Evolutionary conservation across 1,140 invertebrate genomes (phyloP), one percentile per base, ranked within the genome.

Genomic region (Rhagoletis zephyria): DNA sequence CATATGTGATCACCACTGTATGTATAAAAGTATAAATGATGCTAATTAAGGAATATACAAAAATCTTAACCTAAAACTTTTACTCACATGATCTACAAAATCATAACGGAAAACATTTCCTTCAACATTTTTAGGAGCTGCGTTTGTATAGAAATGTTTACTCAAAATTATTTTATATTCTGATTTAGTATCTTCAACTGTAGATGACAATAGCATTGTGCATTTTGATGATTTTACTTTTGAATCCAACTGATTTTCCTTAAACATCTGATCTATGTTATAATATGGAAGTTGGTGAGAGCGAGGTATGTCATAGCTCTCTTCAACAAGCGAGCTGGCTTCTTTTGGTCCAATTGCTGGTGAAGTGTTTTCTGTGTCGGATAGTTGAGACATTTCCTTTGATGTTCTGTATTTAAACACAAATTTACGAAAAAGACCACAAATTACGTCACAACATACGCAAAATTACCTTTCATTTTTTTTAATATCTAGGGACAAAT

Each of bases 271-370:
- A 89, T 90, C 85, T 94, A 93, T 87, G 88, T 93, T 93, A 74
- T 90, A 90, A 85, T 93, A 93, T 65, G 91, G 92, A 85, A 92
- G 87, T 88, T 95, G 94, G 91, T 96, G 95, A 77, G 95, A 95
- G 88, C 96, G 94, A 48, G 96, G 95, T 93, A 96, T 95, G 91
- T 97, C 96, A 89, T 96, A 96, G 88, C 95, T 95, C 65, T 96
- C 96, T 92, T 96, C 96, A 88, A 93, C 92, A 40, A 91, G 89
- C 12, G 89, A 92, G 85, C 87, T 87, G 7, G 89, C 90, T 88
- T 93, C 90, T 6, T 90, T 90, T 1, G 89, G 88, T 4, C 92
- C 92, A 89, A 93, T 91, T 56, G 92, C 91, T 60, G 90, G 92
- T 51, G 91, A 93, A 51, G 92, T 92, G 89, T 93, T 93, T 88